Base-by-base conservation (phyloP, 2,888 invertebrate species). In the Tupiocoris notatus region DNA sequence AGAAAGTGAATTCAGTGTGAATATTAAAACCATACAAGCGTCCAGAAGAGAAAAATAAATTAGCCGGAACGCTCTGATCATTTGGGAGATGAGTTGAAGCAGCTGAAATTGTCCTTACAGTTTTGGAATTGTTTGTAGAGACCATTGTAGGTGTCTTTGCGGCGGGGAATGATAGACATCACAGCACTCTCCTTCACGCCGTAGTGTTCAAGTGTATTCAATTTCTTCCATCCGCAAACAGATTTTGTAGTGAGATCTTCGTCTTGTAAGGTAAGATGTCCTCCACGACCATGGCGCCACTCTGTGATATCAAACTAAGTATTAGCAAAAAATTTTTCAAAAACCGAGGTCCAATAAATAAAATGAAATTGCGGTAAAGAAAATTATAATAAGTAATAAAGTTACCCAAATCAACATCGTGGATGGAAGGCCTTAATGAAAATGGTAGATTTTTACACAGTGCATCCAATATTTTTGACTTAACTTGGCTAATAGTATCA, bases 401-500 rank as follows among this genome's bases (percentile, higher is more conserved):
- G 74, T 82, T 83, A 86, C 86, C 89, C 79, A 99, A 88, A 86
- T 99, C 98, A 66, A 99, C 93, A 85, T 98, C 97, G 83, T 96
- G 90, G 81, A 96, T 92, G 81, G 94, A 92, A 63, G 98, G 98
- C 81, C 98, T 88, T 86, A 95, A 88, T 64, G 97, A 96, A 85
- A 94, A 96, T 21, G 98, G 97, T 64, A 96, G 95, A 84, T 97
- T 98, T 86, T 96, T 96, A 85, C 97, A 98, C 62, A 99, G 88
- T 23, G 95, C 92, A 86, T 99, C 98, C 81, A 99, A 88, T 81
- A 98, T 96, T 87, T 99, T 99, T 24, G 94, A 91, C 85, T 99
- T 99, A 6, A 98, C 96, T 87, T 99, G 99, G 79, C 95, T 95
- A 85, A 99, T 95, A 75, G 97, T 97, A 88, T 99, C 99, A 89